Evolutionary conservation across 2,113 vertebrate genomes (phyloP), one percentile per base, ranked within the genome.

Genomic region (Phalacrocorax brasilianus): DNA sequence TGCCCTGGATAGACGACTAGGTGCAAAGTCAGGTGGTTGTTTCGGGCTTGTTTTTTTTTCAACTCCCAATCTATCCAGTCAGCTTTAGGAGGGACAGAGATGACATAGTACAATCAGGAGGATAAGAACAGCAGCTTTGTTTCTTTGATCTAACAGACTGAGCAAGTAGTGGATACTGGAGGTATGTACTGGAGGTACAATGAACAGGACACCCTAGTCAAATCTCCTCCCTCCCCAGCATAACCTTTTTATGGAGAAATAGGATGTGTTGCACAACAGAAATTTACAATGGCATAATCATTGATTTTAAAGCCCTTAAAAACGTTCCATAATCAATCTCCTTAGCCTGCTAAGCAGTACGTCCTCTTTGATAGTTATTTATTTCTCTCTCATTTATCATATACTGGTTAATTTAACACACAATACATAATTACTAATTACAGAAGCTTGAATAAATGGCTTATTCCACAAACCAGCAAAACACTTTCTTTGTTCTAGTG

Each of bases 401-500:
- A 38, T 73, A 71, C 13, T 58, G 40, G 40, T 33, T 35, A 56
- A 63, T 77, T 76, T 70, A 91, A 76, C 8, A 66, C 22, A 90
- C 9, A 66, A 49, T 47, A 23, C 6, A 21, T 50, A 70, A 28
- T 44, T 40, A 45, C 33, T 74, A 47, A 21, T 42, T 63, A 24
- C 8, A 78, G 95, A 82, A 63, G 8, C 9, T 45, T 72, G 26
- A 88, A 56, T 40, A 86, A 88, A 61, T 20, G 6, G 7, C 3
- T 49, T 40, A 58, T 33, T 68, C 62, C n/a, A 62, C 63, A 70
- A 85, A 81, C 3, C 63, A 91, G 45, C 0, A 42, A 73, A 91
- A 33, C 2, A 23, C 3, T 47, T 61, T 2, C 1, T 6, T 62
- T 44, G 1, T 63, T 75, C 19, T 83, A 33, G 13, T 0, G 0